These are phyloP conservation scores for Shinisaurus crocodilurus DNA, from an alignment of 2,113 vertebrate species.

Conservation along the genomic window DNA sequence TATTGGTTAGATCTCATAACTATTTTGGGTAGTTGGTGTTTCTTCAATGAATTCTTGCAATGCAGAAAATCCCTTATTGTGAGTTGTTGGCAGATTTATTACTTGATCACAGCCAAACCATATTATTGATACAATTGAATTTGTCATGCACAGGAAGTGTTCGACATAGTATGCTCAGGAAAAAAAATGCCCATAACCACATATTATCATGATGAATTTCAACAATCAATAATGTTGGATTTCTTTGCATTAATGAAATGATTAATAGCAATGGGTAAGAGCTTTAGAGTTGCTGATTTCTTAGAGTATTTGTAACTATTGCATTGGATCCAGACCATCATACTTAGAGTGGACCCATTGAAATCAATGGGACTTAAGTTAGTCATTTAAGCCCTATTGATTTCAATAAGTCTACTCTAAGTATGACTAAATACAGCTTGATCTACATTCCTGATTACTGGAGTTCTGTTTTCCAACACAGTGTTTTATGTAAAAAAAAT, in stretches of 20 bases:
- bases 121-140: slow-evolving; percentile 2
- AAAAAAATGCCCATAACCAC: not conserved
- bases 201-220: slow-evolving; percentile 14
- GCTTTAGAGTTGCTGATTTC: not conserved
- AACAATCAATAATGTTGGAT: not conserved
- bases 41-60: not conserved
- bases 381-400: not conserved
- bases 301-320: not conserved
- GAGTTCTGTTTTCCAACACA: slow-evolving; percentile 34
- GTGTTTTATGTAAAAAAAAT: slow-evolving; percentile 8
- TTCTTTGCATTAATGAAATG: not conserved
- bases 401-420: not conserved
- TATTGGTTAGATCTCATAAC: not conserved
- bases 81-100: not conserved
- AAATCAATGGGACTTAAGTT: not conserved
- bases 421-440: not conserved
- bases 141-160: not conserved
- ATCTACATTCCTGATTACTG: not conserved
- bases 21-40: not conserved
- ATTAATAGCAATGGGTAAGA: not conserved
- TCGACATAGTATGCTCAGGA: not conserved
- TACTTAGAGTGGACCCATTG: not conserved
- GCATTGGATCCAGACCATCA: not conserved
- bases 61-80: slow-evolving; percentile 6
- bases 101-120: not conserved